phyloP scores from a whole-genome alignment of 2,113 vertebrate genomes.

The Hyla sarda region DNA sequence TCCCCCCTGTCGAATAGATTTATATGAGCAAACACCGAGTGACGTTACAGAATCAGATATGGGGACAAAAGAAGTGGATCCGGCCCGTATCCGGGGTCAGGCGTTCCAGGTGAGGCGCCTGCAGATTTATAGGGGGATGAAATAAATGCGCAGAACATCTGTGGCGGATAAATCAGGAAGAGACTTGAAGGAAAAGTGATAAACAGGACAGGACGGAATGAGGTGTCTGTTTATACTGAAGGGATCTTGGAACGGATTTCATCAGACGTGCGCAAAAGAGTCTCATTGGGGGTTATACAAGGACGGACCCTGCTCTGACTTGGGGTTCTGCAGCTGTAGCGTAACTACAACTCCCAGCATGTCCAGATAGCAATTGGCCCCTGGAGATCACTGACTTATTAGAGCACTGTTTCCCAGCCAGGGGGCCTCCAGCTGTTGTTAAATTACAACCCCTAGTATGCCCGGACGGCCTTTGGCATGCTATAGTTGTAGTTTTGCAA shows the following conservation, averaged over 20 bases:
- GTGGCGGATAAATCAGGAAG: neutral
- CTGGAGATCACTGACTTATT: no score
- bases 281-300: neutral
- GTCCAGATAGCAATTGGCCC: no score
- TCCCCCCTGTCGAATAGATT: neutral
- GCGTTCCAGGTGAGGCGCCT: slow-evolving; percentile 6
- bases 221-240: neutral
- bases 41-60: slow-evolving; percentile 10
- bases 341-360: no score
- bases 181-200: neutral
- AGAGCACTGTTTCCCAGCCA: no score
- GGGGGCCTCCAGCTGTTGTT: no score
- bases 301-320: neutral
- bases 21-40: slow-evolving; percentile 18
- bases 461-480: no score
- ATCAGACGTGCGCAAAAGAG: neutral
- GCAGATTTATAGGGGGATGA: slow-evolving; percentile 3
- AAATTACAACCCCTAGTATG: no score
- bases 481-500: no score
- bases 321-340: no score
- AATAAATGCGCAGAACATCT: neutral
- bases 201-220: neutral
- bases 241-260: neutral
- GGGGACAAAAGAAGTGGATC: neutral
- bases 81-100: slow-evolving; percentile 13